Conservation (phyloP, 2,797 vertebrate species). For the Sebastes diploproa region DNA sequence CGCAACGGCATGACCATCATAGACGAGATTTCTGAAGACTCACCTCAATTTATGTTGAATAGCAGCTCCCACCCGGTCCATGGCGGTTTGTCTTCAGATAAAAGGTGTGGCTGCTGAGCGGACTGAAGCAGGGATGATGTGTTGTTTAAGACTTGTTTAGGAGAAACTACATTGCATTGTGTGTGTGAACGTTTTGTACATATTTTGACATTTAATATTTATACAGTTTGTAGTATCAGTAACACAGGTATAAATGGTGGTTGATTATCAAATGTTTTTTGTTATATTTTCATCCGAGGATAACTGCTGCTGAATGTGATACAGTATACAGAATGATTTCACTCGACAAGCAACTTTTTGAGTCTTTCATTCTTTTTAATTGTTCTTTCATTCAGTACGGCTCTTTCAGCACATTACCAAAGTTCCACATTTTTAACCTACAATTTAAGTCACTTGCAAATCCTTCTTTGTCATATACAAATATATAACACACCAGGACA, state of each 20-base stretch:
- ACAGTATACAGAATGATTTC: constrained; percentile 12
- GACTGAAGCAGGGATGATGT: background rate
- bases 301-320: constrained; percentile 16
- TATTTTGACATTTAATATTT: constrained; percentile 43
- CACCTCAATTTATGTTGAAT: constrained; percentile 67
- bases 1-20: constrained; percentile 85
- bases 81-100: constrained; percentile 57
- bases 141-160: background rate
- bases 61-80: constrained; percentile 84
- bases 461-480: background rate
- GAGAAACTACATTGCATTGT: background rate
- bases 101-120: constrained; percentile 86
- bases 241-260: background rate
- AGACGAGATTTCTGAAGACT: constrained; percentile 74
- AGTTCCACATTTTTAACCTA: background rate
- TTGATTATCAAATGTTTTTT: background rate
- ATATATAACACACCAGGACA: constrained; percentile 1
- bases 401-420: background rate
- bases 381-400: background rate
- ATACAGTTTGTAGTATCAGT: constrained; percentile 6
- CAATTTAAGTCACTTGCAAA: background rate
- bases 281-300: background rate
- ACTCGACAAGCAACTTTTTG: constrained; percentile 1
- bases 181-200: constrained; percentile 12
- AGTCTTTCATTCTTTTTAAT: constrained; percentile 34